A percentile compares a stretch with the other conserved stretches of the same genome.
phyloP scores from a whole-genome alignment of 1,140 invertebrate species.

The Drosophila bifasciata region DNA sequence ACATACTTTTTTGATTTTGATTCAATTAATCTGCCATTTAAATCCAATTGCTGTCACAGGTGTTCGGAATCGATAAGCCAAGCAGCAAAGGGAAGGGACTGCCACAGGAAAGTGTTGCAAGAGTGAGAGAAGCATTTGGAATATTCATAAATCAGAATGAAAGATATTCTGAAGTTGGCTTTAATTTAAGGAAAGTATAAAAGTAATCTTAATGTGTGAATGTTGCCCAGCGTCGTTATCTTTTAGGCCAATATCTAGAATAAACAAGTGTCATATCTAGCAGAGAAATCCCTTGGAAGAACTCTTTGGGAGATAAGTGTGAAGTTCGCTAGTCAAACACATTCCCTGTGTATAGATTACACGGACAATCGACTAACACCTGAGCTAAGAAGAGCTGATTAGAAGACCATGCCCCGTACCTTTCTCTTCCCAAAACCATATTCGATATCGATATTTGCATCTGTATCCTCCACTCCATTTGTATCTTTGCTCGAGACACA shows the following conservation, averaged over 20 bases:
- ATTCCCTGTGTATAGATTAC: constrained; percentile 32
- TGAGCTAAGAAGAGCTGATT: constrained; percentile 43
- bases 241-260: no score
- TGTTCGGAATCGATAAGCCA: constrained; percentile 51
- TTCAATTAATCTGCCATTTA: constrained; percentile 58
- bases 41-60: constrained; percentile 53
- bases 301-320: background rate
- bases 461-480: background rate
- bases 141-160: no score
- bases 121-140: no score
- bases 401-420: constrained; percentile 3
- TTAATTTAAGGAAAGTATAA: no score
- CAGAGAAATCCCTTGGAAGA: background rate
- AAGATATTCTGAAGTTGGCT: no score
- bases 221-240: no score
- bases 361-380: constrained; percentile 41
- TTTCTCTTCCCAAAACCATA: background rate
- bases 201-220: no score
- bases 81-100: background rate
- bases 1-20: constrained; percentile 23
- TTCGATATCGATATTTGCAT: constrained; percentile 26
- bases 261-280: constrained; percentile 18
- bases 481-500: constrained; percentile 8
- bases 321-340: constrained; percentile 8
- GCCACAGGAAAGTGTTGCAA: background rate